These are phyloP conservation scores for Drosophila persimilis DNA, from an alignment of 1,140 invertebrate species.

Conservation along the genomic window DNA sequence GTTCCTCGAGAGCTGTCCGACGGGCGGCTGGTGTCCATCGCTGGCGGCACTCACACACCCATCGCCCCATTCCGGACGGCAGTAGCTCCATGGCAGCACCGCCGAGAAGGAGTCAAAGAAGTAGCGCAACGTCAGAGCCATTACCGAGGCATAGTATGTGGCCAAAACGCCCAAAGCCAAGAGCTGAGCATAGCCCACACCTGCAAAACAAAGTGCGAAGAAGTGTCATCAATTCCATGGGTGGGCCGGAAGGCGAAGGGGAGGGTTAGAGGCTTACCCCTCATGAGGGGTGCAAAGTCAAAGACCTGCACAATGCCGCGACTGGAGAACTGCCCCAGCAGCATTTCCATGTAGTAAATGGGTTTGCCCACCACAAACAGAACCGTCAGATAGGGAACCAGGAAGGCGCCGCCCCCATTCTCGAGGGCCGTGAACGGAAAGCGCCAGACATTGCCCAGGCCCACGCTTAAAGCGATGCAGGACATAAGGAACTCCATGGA, in stretches of 20 bases:
- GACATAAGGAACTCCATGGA: conserved; percentile 94
- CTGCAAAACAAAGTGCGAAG: conserved; percentile 80
- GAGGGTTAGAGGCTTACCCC: conserved; percentile 83
- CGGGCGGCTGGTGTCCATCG: conserved; percentile 36
- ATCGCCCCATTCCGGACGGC: conserved; percentile 85
- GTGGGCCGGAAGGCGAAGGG: too few species aligned
- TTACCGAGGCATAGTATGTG: conserved; percentile 90
- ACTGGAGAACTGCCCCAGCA: conserved; percentile 90
- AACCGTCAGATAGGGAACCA: conserved; percentile 93
- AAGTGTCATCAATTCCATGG: too few species aligned
- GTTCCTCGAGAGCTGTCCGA: background rate
- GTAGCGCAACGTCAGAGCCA: conserved; percentile 89
- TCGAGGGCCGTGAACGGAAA: conserved; percentile 94
- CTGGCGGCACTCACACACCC: conserved; percentile 31
- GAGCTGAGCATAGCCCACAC: conserved; percentile 90
- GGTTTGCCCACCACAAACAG: conserved; percentile 93
- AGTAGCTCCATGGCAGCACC: conserved; percentile 87
- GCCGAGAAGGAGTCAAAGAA: conserved; percentile 86
- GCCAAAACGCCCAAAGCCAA: conserved; percentile 87
- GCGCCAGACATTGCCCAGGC: conserved; percentile 87
- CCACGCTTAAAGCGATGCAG: conserved; percentile 95
- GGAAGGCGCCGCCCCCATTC: conserved; percentile 90
- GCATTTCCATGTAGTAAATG: conserved; percentile 94
- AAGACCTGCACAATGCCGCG: conserved; percentile 88
- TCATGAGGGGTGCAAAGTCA: conserved; percentile 85